Evolutionary conservation across 2,113 vertebrate species (phyloP).

Genomic region (Indicator maculatus): DNA sequence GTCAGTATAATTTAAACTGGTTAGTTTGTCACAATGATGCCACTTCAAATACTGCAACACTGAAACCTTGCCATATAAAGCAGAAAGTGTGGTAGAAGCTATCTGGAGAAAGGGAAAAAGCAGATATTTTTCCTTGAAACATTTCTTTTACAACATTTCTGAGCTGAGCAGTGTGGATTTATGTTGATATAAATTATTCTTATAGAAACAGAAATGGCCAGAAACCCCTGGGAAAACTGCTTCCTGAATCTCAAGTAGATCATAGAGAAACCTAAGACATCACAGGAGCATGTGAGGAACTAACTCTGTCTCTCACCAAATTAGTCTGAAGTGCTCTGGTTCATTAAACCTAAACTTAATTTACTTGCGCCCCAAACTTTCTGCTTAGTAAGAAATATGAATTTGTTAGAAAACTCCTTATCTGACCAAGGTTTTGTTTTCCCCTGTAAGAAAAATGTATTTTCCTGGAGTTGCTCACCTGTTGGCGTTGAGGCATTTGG

Average conservation of each 20-base stretch:
- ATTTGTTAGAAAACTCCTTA: not conserved
- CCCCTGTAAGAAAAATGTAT: not conserved
- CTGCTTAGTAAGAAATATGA: not conserved
- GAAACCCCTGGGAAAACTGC: not conserved
- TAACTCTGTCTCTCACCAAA: not conserved
- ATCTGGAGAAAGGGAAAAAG: not conserved
- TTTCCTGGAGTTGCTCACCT: not conserved
- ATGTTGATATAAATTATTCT: not conserved
- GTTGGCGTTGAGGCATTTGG: not conserved
- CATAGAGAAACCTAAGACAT: not conserved
- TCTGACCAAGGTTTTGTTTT: not conserved
- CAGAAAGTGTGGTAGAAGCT: not conserved
- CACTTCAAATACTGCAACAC: not conserved
- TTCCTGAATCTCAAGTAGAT: not conserved
- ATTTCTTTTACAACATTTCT: not conserved
- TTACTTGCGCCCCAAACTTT: not conserved
- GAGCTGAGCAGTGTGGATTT: not conserved
- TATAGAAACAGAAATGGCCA: not conserved
- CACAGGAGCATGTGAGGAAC: fast-evolving
- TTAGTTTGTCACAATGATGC: conserved; percentile 37
- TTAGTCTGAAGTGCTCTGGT: not conserved
- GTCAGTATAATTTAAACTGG: conserved; percentile 43
- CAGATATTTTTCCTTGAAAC: not conserved
- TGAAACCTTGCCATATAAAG: not conserved
- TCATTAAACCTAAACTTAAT: not conserved